A percentile compares a stretch with the other conserved stretches of the same genome.
Evolutionary conservation across 1,140 invertebrate species (phyloP).

Genomic region (Phymastichus coffea): DNA sequence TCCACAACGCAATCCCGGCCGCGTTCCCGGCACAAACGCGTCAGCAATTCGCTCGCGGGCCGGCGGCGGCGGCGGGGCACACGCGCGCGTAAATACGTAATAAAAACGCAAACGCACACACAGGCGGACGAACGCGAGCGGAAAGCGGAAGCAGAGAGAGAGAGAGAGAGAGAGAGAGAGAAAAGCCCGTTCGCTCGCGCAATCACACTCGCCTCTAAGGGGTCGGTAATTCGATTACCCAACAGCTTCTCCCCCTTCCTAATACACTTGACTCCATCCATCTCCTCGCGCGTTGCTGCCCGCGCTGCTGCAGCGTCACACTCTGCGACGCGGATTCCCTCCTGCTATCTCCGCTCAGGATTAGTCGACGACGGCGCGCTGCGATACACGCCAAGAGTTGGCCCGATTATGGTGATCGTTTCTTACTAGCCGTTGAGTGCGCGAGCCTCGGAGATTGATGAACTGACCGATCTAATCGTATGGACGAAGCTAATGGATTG

Average conservation of each 20-base stretch:
- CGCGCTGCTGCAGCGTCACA: slow-evolving; percentile 29
- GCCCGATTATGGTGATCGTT: too few relatives aligned
- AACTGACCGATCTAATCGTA: too few relatives aligned
- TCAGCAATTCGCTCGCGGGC: too few relatives aligned
- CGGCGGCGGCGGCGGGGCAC: too few relatives aligned
- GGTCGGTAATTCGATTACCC: slow-evolving; percentile 52
- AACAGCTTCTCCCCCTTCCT: slow-evolving; percentile 38
- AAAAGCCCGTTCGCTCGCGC: slow-evolving; percentile 33
- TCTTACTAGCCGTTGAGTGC: too few relatives aligned
- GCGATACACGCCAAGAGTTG: too few relatives aligned
- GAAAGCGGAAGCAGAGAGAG: background rate
- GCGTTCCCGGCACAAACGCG: too few relatives aligned
- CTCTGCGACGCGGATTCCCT: slow-evolving; percentile 39
- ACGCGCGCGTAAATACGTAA: slow-evolving; percentile 12
- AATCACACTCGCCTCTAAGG: slow-evolving; percentile 51
- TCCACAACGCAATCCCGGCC: too few relatives aligned
- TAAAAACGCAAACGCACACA: background rate
- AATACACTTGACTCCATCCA: slow-evolving; percentile 23
- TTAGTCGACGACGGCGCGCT: slow-evolving; percentile 7
- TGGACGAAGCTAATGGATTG: too few relatives aligned
- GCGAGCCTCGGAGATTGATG: too few relatives aligned
- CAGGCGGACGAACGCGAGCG: background rate
- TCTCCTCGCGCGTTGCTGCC: slow-evolving; percentile 33
- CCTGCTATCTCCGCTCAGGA: too few relatives aligned
- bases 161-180: slow-evolving; percentile 6